phyloP scores from a whole-genome alignment of 2,113 vertebrate species.

The Setophaga kirtlandii region DNA sequence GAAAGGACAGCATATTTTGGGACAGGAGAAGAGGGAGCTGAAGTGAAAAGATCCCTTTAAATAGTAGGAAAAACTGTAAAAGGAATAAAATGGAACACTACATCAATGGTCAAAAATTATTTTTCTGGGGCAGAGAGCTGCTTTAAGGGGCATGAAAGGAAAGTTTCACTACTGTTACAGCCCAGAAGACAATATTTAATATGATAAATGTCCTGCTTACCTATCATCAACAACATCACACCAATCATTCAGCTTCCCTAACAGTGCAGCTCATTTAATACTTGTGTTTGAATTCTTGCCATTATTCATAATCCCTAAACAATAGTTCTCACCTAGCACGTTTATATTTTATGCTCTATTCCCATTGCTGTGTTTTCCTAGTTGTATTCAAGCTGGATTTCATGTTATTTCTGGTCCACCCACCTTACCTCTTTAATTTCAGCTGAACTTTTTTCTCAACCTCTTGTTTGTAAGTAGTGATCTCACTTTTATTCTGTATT shows the following conservation, averaged over 20 bases:
- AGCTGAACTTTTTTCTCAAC: no score
- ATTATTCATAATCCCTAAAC: neutral
- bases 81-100: neutral
- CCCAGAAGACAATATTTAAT: neutral
- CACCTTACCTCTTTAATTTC: no score
- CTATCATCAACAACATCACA: neutral
- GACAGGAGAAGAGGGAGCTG: neutral
- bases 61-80: neutral
- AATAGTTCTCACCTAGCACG: neutral
- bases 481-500: no score
- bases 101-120: neutral
- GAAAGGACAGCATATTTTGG: neutral
- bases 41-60: neutral
- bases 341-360: neutral
- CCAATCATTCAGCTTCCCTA: neutral
- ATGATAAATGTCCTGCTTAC: neutral
- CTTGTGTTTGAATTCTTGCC: neutral
- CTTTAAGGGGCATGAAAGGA: neutral
- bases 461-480: no score
- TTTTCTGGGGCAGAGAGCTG: neutral
- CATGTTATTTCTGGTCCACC: no score
- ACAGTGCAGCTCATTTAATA: neutral
- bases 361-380: neutral
- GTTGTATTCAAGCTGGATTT: no score
- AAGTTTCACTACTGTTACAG: neutral